Conservation (phyloP, 2,797 vertebrate species). For the Lacerta viridis region DNA sequence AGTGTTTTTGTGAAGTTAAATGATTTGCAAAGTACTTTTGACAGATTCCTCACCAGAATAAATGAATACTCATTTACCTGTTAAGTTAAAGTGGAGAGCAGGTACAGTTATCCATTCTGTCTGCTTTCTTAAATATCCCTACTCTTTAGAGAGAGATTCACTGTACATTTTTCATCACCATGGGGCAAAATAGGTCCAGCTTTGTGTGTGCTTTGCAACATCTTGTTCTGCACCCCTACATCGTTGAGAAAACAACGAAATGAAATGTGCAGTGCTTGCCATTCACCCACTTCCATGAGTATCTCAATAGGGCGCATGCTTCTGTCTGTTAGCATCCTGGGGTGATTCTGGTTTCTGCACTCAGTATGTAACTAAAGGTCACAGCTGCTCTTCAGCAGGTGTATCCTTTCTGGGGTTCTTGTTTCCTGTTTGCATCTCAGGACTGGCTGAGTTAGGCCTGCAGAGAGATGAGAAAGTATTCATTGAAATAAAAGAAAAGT, state of each 20-base stretch:
- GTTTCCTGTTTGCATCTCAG: conserved; percentile 43
- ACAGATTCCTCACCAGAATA: neutral
- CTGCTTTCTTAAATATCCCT: neutral
- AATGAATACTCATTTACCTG: neutral
- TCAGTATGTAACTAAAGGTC: conserved; percentile 24
- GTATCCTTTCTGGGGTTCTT: conserved; percentile 38
- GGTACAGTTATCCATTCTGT: neutral
- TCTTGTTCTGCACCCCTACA: neutral
- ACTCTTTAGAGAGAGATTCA: neutral
- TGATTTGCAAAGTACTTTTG: neutral
- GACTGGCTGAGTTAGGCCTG: conserved; percentile 19
- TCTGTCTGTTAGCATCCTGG: conserved; percentile 13
- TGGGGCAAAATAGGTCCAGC: neutral
- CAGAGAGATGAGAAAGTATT: conserved; percentile 7
- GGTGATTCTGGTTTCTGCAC: conserved; percentile 30
- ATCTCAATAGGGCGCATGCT: neutral
- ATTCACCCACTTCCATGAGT: neutral
- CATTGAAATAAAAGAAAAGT: conserved; percentile 1
- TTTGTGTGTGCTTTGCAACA: neutral
- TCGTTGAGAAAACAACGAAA: neutral
- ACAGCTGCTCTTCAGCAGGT: conserved; percentile 42
- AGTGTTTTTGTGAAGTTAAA: neutral
- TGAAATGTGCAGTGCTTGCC: neutral
- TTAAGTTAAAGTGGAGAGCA: neutral
- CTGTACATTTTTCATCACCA: neutral